Evolutionary conservation across 1,140 invertebrate genomes (phyloP).

Genomic region (Lepidurus arcticus): DNA sequence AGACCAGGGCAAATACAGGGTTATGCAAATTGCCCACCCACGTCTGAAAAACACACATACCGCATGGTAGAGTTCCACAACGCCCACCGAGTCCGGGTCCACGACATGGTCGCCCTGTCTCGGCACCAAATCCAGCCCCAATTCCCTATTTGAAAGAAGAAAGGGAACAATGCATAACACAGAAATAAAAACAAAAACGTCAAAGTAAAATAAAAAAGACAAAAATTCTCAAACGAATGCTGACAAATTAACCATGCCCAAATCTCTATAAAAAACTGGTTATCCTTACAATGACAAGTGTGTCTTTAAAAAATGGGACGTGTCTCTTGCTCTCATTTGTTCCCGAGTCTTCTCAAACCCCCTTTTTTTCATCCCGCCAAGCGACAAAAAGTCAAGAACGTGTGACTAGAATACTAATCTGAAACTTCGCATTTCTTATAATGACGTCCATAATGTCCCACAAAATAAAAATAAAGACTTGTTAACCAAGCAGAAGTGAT

Average conservation of each 20-base stretch:
- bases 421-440: too few relatives aligned
- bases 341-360: neutral
- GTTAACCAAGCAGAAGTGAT: too few relatives aligned
- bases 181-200: constrained; percentile 25
- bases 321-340: constrained; percentile 14
- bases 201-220: constrained; percentile 31
- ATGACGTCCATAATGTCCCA: too few relatives aligned
- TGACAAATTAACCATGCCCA: neutral
- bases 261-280: neutral
- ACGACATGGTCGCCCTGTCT: constrained; percentile 73
- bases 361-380: too few relatives aligned
- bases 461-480: too few relatives aligned
- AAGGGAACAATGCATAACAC: neutral
- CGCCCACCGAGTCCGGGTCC: constrained; percentile 76
- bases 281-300: neutral
- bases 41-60: constrained; percentile 43
- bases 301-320: neutral
- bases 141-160: constrained; percentile 60
- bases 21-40: constrained; percentile 16
- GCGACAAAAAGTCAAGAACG: too few relatives aligned
- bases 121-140: constrained; percentile 85
- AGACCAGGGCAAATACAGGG: neutral
- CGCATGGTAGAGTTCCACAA: constrained; percentile 81
- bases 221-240: neutral
- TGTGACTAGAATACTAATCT: too few relatives aligned